These are phyloP conservation scores for Amblyraja radiata DNA, from an alignment of 2,797 vertebrate genomes.

Conservation along the genomic window DNA sequence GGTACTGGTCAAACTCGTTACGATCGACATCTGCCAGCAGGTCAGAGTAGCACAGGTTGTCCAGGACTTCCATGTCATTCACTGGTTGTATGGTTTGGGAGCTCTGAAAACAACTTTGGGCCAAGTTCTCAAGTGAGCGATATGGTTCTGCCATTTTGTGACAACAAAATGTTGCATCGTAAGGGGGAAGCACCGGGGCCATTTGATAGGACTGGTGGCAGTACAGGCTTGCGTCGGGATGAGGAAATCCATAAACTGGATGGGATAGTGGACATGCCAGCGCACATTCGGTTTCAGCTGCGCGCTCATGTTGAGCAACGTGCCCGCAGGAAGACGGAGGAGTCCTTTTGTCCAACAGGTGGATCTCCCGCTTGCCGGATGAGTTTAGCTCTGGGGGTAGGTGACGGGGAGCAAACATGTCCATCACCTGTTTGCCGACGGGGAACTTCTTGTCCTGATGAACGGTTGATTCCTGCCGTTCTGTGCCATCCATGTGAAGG, in stretches of 20 bases:
- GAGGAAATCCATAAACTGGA: not conserved
- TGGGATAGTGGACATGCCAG: not conserved
- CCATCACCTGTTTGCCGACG: not conserved
- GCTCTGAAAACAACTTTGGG: not conserved
- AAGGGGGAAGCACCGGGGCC: not conserved
- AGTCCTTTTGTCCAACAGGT: not conserved
- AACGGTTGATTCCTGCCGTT: not conserved
- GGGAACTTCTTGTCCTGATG: not conserved
- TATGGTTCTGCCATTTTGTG: not conserved
- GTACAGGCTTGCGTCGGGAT: not conserved
- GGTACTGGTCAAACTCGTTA: conserved; percentile 30
- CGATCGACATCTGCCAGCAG: conserved; percentile 24
- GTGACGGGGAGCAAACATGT: not conserved
- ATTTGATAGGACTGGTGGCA: not conserved
- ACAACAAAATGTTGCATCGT: not conserved
- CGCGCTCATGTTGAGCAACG: no score
- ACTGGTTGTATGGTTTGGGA: not conserved
- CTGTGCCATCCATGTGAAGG: not conserved
- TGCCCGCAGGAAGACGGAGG: not conserved
- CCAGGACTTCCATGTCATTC: not conserved
- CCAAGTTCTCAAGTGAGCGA: not conserved
- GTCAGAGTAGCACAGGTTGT: not conserved
- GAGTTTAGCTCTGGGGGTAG: not conserved
- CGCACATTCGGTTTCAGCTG: not conserved
- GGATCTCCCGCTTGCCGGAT: not conserved